Evolutionary conservation across 2,113 vertebrate genomes (phyloP).

Genomic region (Syngnathus typhle): DNA sequence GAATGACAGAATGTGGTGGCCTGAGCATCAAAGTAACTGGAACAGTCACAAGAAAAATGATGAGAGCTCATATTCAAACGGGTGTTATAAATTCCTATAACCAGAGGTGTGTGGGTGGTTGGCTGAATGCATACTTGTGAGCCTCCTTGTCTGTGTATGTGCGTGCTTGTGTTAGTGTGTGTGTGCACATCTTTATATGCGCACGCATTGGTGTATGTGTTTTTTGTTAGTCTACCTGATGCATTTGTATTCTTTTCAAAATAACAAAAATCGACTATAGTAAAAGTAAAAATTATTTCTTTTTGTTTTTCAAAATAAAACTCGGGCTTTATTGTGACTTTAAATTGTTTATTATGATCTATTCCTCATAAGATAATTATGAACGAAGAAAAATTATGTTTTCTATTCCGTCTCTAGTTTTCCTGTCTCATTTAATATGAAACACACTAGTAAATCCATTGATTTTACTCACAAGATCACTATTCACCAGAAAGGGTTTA

Average conservation of each 20-base stretch:
- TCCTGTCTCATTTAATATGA: too few species aligned
- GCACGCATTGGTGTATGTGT: neutral
- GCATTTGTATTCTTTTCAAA: neutral
- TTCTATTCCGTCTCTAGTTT: too few species aligned
- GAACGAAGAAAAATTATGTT: too few species aligned
- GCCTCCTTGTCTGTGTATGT: neutral
- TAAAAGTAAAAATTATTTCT: neutral
- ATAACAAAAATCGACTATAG: neutral
- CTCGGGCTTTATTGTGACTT: neutral
- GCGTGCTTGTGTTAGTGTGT: neutral
- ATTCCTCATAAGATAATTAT: too few species aligned
- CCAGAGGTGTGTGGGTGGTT: neutral
- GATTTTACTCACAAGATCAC: too few species aligned
- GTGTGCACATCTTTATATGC: neutral
- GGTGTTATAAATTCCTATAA: conserved; percentile 19
- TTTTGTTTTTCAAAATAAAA: neutral
- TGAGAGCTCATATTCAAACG: conserved; percentile 33
- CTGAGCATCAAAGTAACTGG: conserved; percentile 28
- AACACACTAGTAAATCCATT: too few species aligned
- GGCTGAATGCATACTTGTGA: too few species aligned
- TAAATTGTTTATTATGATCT: neutral
- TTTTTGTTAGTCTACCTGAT: neutral
- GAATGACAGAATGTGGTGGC: conserved; percentile 32
- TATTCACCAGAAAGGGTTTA: too few species aligned
- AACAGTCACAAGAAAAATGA: conserved; percentile 22